A percentile compares a stretch with the other conserved stretches of the same genome.
Evolutionary conservation across 2,113 vertebrate genomes (phyloP).

Genomic region (Electrona antarctica): DNA sequence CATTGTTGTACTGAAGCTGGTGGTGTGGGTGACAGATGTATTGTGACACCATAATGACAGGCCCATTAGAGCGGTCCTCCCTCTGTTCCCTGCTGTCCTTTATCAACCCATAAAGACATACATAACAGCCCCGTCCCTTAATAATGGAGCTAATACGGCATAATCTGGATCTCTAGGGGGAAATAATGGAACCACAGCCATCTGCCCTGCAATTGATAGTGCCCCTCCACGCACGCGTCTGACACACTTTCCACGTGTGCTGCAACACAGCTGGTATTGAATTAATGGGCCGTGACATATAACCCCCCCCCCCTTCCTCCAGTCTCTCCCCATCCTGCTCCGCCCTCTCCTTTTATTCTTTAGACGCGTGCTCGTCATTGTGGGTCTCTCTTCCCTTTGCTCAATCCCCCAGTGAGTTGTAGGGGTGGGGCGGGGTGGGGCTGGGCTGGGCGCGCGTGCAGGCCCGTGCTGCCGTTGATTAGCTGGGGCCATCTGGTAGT

Average conservation of each 20-base stretch:
- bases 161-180: constrained; percentile 57
- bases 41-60: background rate
- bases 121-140: constrained; percentile 45
- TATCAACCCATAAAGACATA: constrained; percentile 60
- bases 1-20: constrained; percentile 31
- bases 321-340: constrained; percentile 24
- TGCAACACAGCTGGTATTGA: constrained; percentile 51
- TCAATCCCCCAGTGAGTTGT: constrained; percentile 46
- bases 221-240: constrained; percentile 37
- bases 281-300: constrained; percentile 70
- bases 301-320: constrained; percentile 13
- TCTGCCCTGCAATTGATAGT: constrained; percentile 74
- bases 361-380: constrained; percentile 67
- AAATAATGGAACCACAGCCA: constrained; percentile 58
- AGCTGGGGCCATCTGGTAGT: constrained; percentile 71
- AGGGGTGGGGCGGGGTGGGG: constrained; percentile 2
- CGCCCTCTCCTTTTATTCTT: constrained; percentile 32
- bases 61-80: constrained; percentile 28
- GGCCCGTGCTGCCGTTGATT: constrained; percentile 61
- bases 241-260: constrained; percentile 61
- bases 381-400: constrained; percentile 43
- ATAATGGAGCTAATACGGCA: constrained; percentile 59
- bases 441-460: background rate
- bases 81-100: constrained; percentile 46
- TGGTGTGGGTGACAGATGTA: constrained; percentile 49